Evolutionary conservation across 1,140 invertebrate species (phyloP), one percentile per base, ranked within the genome.

Genomic region (Acromyrmex heyeri): DNA sequence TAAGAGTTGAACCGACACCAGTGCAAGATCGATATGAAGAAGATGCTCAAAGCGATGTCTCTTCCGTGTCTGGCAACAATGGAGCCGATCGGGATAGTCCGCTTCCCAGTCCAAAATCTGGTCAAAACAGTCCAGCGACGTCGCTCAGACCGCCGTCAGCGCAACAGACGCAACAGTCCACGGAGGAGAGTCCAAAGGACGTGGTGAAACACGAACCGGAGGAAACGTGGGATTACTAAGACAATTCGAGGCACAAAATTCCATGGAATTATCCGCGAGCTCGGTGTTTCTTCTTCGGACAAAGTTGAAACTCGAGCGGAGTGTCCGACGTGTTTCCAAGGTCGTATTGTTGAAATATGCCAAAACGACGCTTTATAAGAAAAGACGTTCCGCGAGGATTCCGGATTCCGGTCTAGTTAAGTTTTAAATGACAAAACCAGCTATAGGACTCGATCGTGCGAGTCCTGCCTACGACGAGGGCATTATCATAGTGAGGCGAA

Each of bases 1-100:
- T 97, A 61, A 95, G 97, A 30, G 96, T 97, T 55, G 97, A 97
- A 93, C 97, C 97, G 0, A 97, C 97, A 2, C 96, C 97, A 0
- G 97, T 97, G 1, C 93, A 96, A 72, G 96, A 96, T 82, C 92
- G 96, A 88, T 96, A 95, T 87, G 96, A 96, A 62, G 96, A 96
- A n/a, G 96, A 96, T 82, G 95, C 95, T 5, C 94, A 95, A 67
- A 96, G 96, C 44, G 96, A 96, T 79, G 92, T 93, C 0, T 95
- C 96, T 0, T 96, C 96, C 16, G 94, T 95, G 3, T 95, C 96
- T 5, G 95, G 93, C 18, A 94, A 95, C 89, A 95, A 95, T 59
- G 94, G 92, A 0, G 93, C 93, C 5, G 95, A 95, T 14, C 88
- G 92, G 1, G 93, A 94, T 34, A 95, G 92, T 67, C 93, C 94